These are phyloP conservation scores for Leucosticte australis DNA, from an alignment of 2,113 vertebrate genomes.

Conservation along the genomic window DNA sequence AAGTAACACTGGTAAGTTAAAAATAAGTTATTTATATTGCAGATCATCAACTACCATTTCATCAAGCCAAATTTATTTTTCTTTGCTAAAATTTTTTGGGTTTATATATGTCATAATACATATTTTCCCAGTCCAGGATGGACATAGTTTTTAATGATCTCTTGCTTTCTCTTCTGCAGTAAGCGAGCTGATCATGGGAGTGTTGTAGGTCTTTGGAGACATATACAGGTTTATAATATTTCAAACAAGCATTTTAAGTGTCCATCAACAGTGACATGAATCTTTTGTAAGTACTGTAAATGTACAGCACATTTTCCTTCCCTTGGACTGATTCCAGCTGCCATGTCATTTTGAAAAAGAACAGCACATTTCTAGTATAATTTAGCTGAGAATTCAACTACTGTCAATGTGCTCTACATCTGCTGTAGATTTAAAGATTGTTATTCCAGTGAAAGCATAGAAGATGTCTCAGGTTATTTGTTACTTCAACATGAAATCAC, in stretches of 20 bases:
- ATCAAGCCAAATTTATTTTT: background rate
- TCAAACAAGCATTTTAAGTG: slow-evolving; percentile 45
- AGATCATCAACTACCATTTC: background rate
- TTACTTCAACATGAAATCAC: slow-evolving; percentile 70
- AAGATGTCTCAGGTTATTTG: slow-evolving; percentile 76
- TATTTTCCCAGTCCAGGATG: background rate
- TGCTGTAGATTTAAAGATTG: slow-evolving; percentile 59
- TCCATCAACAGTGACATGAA: slow-evolving; percentile 33
- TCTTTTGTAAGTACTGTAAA: slow-evolving; percentile 69
- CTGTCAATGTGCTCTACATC: slow-evolving; percentile 47
- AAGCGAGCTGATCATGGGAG: background rate
- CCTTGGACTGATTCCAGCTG: slow-evolving; percentile 60
- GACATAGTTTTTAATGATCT: background rate
- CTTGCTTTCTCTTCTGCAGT: slow-evolving; percentile 20
- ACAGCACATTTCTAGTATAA: slow-evolving; percentile 51
- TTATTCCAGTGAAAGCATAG: slow-evolving; percentile 61
- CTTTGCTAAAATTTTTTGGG: background rate
- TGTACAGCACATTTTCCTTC: slow-evolving; percentile 57
- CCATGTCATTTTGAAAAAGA: slow-evolving; percentile 52
- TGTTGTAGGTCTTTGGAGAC: slow-evolving; percentile 31
- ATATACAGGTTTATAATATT: background rate
- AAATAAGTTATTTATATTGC: slow-evolving; percentile 2
- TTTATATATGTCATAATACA: background rate
- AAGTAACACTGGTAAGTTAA: slow-evolving; percentile 36
- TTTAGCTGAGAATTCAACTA: slow-evolving; percentile 46